These are phyloP conservation scores for Chloroceryle inda DNA, from an alignment of 2,797 vertebrate species.

Conservation along the genomic window DNA sequence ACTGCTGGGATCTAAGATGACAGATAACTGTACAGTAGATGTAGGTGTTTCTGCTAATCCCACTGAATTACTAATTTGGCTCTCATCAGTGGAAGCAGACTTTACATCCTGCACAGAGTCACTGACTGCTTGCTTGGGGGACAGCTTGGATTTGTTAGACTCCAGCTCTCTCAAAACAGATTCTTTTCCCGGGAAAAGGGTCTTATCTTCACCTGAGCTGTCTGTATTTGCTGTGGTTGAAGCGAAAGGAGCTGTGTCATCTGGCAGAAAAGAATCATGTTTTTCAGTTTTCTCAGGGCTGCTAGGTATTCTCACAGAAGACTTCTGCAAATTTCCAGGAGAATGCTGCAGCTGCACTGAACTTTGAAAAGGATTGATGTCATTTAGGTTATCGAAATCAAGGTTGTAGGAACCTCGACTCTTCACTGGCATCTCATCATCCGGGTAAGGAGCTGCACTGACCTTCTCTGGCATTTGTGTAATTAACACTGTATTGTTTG, in stretches of 20 bases:
- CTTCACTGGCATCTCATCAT: conserved; percentile 79
- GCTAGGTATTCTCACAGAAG: not conserved
- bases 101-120: not conserved
- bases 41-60: conserved; percentile 20
- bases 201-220: not conserved
- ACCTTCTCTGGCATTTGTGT: conserved; percentile 50
- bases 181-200: not conserved
- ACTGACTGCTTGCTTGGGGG: not conserved
- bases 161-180: not conserved
- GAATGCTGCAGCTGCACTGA: conserved; percentile 62
- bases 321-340: conserved; percentile 7
- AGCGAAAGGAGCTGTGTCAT: not conserved
- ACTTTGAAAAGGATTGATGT: conserved; percentile 46
- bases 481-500: not conserved
- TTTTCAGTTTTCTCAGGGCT: not conserved
- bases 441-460: conserved; percentile 32
- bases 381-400: conserved; percentile 64
- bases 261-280: not conserved
- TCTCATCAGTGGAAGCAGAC: not conserved
- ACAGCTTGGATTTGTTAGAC: not conserved
- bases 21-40: conserved; percentile 53
- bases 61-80: not conserved
- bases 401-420: conserved; percentile 84
- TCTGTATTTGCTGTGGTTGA: not conserved
- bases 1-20: conserved; percentile 75